A percentile compares a stretch with the other conserved stretches of the same genome.
Conservation (phyloP, 2,888 invertebrate species). For the Leptinotarsa peninsularis region DNA sequence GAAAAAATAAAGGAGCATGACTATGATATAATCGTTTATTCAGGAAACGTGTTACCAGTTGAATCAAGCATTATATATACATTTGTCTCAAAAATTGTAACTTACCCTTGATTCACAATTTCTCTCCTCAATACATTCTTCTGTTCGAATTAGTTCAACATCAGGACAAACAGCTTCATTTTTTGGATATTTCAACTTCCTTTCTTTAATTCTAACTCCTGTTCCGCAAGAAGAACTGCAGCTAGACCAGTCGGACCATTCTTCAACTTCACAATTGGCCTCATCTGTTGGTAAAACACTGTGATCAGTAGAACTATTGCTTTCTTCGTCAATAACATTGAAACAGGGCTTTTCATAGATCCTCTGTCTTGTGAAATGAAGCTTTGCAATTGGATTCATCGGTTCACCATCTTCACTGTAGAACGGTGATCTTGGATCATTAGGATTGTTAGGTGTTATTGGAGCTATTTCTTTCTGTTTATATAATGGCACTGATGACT, state of each 20-base stretch:
- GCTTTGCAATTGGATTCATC: constrained; percentile 88
- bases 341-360: constrained; percentile 83
- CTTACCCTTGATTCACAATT: constrained; percentile 52
- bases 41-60: too few relatives aligned
- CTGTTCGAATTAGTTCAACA: constrained; percentile 63
- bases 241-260: constrained; percentile 80
- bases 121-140: constrained; percentile 57
- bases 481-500: constrained; percentile 84
- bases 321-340: not conserved
- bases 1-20: too few relatives aligned
- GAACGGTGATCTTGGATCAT: constrained; percentile 89
- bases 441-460: constrained; percentile 86
- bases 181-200: constrained; percentile 71
- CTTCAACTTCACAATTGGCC: constrained; percentile 74
- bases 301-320: not conserved
- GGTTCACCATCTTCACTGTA: constrained; percentile 79
- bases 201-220: constrained; percentile 73
- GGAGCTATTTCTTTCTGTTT: constrained; percentile 85
- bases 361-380: constrained; percentile 82
- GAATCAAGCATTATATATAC: too few relatives aligned
- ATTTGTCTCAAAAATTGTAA: not conserved
- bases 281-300: constrained; percentile 30
- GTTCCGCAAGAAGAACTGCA: constrained; percentile 77
- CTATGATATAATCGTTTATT: too few relatives aligned
- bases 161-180: constrained; percentile 71